Evolutionary conservation across 1,140 invertebrate genomes (phyloP).

Genomic region (Euura saliciscinereae): DNA sequence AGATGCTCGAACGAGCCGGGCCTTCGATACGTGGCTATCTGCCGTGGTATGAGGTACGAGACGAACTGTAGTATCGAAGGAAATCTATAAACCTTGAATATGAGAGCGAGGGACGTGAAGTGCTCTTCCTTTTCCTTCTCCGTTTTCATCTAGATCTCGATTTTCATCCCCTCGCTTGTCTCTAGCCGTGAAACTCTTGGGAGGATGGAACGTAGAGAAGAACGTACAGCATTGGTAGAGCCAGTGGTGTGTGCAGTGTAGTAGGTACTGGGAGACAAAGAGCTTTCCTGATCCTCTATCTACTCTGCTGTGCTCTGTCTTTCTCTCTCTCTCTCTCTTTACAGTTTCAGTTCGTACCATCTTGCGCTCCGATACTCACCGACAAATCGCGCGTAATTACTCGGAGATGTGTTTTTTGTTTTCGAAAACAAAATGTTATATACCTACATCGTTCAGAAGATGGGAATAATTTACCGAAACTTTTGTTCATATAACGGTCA

Average conservation of each 20-base stretch:
- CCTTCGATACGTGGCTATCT: no score
- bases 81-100: slow-evolving; percentile 29
- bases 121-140: background rate
- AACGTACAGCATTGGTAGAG: no score
- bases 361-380: background rate
- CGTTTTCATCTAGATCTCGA: slow-evolving; percentile 18
- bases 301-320: slow-evolving; percentile 9
- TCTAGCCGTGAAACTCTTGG: background rate
- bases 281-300: no score
- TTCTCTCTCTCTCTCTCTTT: slow-evolving; percentile 22
- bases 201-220: no score
- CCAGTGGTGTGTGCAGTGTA: no score
- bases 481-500: background rate
- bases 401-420: slow-evolving; percentile 7
- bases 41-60: background rate
- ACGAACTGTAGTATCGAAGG: slow-evolving; percentile 15
- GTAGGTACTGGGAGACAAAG: no score
- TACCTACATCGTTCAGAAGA: no score
- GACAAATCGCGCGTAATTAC: slow-evolving; percentile 8
- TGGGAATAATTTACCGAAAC: no score
- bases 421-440: background rate
- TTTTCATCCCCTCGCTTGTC: slow-evolving; percentile 16
- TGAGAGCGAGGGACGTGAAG: slow-evolving; percentile 15
- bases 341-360: slow-evolving; percentile 4
- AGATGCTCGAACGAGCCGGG: no score